A percentile compares a stretch with the other conserved stretches of the same genome.
phyloP scores from a whole-genome alignment of 2,888 invertebrate genomes.

The Caenorhabditis afra region DNA sequence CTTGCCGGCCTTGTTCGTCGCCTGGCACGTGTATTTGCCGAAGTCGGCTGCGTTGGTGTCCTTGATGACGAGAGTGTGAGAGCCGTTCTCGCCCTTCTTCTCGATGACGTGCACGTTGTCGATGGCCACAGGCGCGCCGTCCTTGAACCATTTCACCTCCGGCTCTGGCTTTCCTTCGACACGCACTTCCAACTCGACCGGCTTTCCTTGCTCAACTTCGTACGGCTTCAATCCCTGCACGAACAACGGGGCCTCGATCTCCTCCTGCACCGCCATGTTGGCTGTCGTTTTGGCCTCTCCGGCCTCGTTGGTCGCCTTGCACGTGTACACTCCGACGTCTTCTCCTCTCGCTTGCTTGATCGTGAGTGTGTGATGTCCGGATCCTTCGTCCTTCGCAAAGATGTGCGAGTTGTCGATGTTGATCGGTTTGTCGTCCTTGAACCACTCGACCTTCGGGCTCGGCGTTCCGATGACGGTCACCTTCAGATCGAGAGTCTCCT shows the following conservation, averaged over 20 bases:
- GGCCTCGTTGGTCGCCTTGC: conserved; percentile 68
- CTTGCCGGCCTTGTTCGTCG: conserved; percentile 87
- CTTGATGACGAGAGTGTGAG: conserved; percentile 90
- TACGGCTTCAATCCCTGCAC: conserved; percentile 70
- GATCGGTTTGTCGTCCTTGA: conserved; percentile 85
- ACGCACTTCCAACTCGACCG: conserved; percentile 88
- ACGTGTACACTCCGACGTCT: conserved; percentile 70
- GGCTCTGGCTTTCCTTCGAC: conserved; percentile 93
- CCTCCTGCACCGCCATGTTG: conserved; percentile 73
- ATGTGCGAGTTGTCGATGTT: conserved; percentile 82
- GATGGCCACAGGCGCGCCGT: conserved; percentile 82
- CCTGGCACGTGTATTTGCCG: conserved; percentile 95
- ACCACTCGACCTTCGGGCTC: conserved; percentile 90
- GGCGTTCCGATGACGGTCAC: conserved; percentile 65
- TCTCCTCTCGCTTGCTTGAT: conserved; percentile 65
- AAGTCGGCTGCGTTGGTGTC: conserved; percentile 95
- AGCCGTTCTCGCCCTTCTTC: conserved; percentile 89
- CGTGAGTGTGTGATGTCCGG: conserved; percentile 83
- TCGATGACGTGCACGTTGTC: conserved; percentile 70
- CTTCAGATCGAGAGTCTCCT: conserved; percentile 53
- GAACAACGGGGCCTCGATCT: conserved; percentile 73
- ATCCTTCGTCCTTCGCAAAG: conserved; percentile 80
- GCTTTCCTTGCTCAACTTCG: conserved; percentile 82
- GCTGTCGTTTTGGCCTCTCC: conserved; percentile 69
- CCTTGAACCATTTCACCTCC: conserved; percentile 94